Percentiles rank a stretch among this genome's conserved stretches.
phyloP scores from a whole-genome alignment of 2,888 invertebrate genomes.

The Mythimna vitellina region DNA sequence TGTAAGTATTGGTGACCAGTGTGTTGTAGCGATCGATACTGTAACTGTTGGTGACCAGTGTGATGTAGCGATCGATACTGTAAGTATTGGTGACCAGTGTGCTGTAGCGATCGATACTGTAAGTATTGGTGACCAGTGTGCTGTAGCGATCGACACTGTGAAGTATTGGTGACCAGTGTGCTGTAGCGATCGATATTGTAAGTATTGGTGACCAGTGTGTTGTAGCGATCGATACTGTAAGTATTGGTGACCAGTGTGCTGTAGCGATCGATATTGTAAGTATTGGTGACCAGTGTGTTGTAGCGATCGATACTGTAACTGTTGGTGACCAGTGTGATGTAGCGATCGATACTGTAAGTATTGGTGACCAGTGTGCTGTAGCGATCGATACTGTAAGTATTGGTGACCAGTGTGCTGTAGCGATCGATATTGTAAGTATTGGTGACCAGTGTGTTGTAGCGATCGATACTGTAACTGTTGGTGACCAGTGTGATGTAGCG shows the following conservation, averaged over 20 bases:
- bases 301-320: background rate
- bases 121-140: slow-evolving; percentile 32
- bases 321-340: slow-evolving; percentile 26
- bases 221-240: slow-evolving; percentile 9
- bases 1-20: slow-evolving; percentile 29
- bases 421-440: slow-evolving; percentile 29
- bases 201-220: slow-evolving; percentile 30
- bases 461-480: slow-evolving; percentile 11
- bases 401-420: slow-evolving; percentile 19
- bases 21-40: slow-evolving; percentile 9
- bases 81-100: slow-evolving; percentile 31
- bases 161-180: slow-evolving; percentile 32
- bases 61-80: slow-evolving; percentile 7
- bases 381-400: slow-evolving; percentile 23
- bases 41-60: slow-evolving; percentile 14
- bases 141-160: slow-evolving; percentile 2
- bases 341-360: slow-evolving; percentile 16
- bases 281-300: slow-evolving; percentile 33
- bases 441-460: slow-evolving; percentile 13
- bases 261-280: slow-evolving; percentile 12
- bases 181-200: slow-evolving; percentile 9
- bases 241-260: slow-evolving; percentile 32
- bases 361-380: slow-evolving; percentile 25
- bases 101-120: slow-evolving; percentile 6
- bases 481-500: slow-evolving; percentile 11